Evolutionary conservation across 2,113 vertebrate species (phyloP), one percentile per base, ranked within the genome.

Genomic region (Pimephales promelas): DNA sequence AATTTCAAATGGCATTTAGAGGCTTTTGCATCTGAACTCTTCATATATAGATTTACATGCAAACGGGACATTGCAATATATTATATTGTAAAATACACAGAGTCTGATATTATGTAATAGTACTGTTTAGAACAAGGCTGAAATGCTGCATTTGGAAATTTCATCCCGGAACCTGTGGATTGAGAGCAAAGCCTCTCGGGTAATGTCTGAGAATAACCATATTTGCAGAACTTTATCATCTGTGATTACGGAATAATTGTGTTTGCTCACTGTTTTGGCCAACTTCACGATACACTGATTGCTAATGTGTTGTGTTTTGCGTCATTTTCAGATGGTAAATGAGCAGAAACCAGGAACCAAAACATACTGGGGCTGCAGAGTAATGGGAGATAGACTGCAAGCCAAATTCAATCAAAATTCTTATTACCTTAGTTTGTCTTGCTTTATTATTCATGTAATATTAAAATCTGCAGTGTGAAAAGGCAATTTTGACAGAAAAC

Each of bases 371-470:
- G 43, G 76, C 76, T 24, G 2, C 2, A 0, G 36, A 43, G 76
- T 80, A 80, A 80, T 49, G 16, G 78, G 26, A 80, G 61, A 66
- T 34, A 66, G 78, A 80, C 61, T 49, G 78, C 40, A 34, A 66
- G 78, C 43, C 78, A 80, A 80, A 80, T 80, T 80, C 78, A 80
- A 80, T 80, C 78, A 80, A 80, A 80, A 80, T 52, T 80, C 78
- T n/a, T 80, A 80, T 80, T 80, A 80, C 78, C 18, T 66, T 52
- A 80, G 34, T 80, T 80, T 61, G 26, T 80, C 26, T 80, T 66
- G 26, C 76, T 62, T 80, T 80, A 80, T 80, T 80, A 80, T 80
- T 80, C 61, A 52, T 52, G 78, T 52, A 52, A 80, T 80, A 66
- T 80, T 66, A 52, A 80, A 80, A 80, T 80, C 78, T 80, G 43